phyloP scores from a whole-genome alignment of 2,888 invertebrate genomes.

The Hydriomena furcata region DNA sequence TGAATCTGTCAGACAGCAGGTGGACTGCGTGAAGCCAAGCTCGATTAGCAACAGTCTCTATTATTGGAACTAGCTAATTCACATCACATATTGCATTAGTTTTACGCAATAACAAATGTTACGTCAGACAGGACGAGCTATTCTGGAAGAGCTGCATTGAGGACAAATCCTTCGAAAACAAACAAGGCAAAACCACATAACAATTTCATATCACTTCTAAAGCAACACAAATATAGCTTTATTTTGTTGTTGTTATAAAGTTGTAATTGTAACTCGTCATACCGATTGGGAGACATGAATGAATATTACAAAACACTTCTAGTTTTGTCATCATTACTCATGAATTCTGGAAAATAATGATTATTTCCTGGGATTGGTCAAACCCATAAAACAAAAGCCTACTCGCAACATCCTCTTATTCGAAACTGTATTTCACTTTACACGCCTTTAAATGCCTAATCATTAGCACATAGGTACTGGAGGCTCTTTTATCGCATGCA shows the following conservation, averaged over 20 bases:
- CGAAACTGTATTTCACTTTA: neutral
- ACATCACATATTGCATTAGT: constrained; percentile 1
- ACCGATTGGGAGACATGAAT: constrained; percentile 24
- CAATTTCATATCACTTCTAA: constrained; percentile 23
- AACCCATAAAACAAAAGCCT: neutral
- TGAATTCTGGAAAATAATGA: constrained; percentile 4
- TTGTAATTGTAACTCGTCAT: neutral
- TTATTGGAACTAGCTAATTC: constrained; percentile 5
- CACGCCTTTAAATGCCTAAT: constrained; percentile 1
- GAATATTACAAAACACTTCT: constrained; percentile 14
- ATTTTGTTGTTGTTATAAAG: constrained; percentile 12
- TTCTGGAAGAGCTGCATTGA: constrained; percentile 16
- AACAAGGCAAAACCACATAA: constrained; percentile 26
- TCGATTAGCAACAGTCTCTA: constrained; percentile 20
- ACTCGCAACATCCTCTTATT: too few relatives aligned
- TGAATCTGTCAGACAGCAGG: constrained; percentile 25
- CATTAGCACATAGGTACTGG: constrained; percentile 13
- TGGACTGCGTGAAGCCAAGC: constrained; percentile 17
- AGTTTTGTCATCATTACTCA: constrained; percentile 21
- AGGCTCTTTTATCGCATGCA: constrained; percentile 17
- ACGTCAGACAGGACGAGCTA: constrained; percentile 13
- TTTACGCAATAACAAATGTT: constrained; percentile 15
- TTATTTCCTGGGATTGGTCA: constrained; percentile 6
- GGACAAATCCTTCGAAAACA: constrained; percentile 23
- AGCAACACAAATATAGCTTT: constrained; percentile 19